A percentile compares a stretch with the other conserved stretches of the same genome.
Conservation (phyloP, 2,888 invertebrate species). For the Athalia rosae region DNA sequence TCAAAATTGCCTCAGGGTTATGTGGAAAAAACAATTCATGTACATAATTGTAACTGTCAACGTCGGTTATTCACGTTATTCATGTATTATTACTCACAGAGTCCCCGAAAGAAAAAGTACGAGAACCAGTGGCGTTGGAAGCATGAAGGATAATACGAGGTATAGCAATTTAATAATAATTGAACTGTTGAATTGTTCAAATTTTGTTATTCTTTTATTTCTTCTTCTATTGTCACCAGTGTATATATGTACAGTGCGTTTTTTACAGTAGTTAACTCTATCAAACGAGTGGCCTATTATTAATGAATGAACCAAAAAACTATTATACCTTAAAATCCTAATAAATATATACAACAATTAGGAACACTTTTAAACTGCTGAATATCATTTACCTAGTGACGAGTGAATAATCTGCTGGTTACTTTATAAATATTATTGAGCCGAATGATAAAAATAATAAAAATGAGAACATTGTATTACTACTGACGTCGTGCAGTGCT, state of each 20-base stretch:
- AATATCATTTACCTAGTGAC: too few relatives aligned
- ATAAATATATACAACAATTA: too few relatives aligned
- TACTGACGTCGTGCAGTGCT: too few relatives aligned
- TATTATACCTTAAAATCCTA: too few relatives aligned
- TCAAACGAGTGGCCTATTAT: constrained; percentile 2
- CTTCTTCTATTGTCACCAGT: background rate
- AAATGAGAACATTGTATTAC: too few relatives aligned
- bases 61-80: constrained; percentile 48
- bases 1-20: background rate
- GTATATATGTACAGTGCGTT: constrained; percentile 44
- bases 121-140: constrained; percentile 73
- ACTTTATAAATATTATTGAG: too few relatives aligned
- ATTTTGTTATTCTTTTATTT: background rate
- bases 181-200: background rate
- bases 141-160: constrained; percentile 66
- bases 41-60: constrained; percentile 47
- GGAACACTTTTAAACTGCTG: too few relatives aligned
- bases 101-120: constrained; percentile 69
- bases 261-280: constrained; percentile 26
- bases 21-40: too few relatives aligned
- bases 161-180: background rate
- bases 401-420: too few relatives aligned
- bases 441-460: too few relatives aligned
- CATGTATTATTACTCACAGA: constrained; percentile 52
- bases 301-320: background rate